Evolutionary conservation across 2,113 vertebrate species (phyloP).

Genomic region (Gobiocypris rarus): DNA sequence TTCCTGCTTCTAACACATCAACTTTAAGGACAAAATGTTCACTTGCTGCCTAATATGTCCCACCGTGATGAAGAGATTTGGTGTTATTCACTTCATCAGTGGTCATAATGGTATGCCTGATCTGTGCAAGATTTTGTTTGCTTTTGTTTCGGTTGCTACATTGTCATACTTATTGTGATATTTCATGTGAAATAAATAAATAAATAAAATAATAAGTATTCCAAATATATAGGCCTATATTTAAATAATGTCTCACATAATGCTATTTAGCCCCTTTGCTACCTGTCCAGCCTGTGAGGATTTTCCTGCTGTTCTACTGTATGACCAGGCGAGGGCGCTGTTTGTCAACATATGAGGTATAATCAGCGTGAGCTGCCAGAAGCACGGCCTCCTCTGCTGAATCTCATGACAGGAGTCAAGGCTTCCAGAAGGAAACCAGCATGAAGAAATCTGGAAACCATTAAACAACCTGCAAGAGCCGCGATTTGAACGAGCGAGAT

Average conservation of each 20-base stretch:
- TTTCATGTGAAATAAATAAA: too few species aligned
- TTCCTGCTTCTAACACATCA: too few species aligned
- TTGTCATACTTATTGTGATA: too few species aligned
- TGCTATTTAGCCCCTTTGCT: neutral
- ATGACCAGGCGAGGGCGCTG: constrained; percentile 71
- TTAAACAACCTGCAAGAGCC: constrained; percentile 80
- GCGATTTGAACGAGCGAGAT: constrained; percentile 49
- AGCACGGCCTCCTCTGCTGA: constrained; percentile 69
- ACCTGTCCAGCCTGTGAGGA: neutral
- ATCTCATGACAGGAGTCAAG: constrained; percentile 74
- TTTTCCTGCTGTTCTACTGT: neutral
- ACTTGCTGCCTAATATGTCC: too few species aligned
- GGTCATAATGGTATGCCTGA: too few species aligned
- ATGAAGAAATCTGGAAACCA: constrained; percentile 80
- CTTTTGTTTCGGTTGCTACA: too few species aligned
- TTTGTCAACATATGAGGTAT: constrained; percentile 53
- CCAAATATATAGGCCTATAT: too few species aligned
- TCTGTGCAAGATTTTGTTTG: too few species aligned
- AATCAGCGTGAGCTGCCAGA: constrained; percentile 57
- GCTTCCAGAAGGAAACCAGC: constrained; percentile 70
- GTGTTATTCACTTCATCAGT: too few species aligned
- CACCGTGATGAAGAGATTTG: too few species aligned
- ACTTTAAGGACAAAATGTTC: too few species aligned
- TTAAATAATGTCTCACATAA: neutral
- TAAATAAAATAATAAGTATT: too few species aligned